These are phyloP conservation scores for Bombus confusus DNA, from an alignment of 1,140 invertebrate species.

Conservation along the genomic window DNA sequence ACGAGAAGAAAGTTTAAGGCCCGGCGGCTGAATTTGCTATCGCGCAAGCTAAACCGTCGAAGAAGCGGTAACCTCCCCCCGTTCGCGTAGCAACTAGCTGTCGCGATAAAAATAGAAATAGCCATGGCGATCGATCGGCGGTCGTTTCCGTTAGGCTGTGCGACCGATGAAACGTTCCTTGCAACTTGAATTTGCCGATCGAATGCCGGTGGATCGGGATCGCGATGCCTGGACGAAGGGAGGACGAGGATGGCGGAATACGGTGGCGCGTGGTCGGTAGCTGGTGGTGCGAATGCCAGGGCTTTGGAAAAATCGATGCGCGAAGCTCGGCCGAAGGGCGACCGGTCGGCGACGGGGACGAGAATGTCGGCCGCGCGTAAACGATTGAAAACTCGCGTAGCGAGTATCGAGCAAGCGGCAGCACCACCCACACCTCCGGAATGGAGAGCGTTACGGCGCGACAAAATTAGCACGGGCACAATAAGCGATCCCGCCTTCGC, in stretches of 20 bases:
- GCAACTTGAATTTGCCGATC: background rate
- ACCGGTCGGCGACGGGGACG: background rate
- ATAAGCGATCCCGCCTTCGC: slow-evolving; percentile 78
- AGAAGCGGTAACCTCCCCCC: slow-evolving; percentile 39
- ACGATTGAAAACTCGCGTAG: slow-evolving; percentile 6
- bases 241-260: too few relatives aligned
- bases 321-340: background rate
- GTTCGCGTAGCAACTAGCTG: slow-evolving; percentile 55
- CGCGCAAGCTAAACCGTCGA: background rate
- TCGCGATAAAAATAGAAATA: slow-evolving; percentile 63
- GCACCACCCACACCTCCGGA: slow-evolving; percentile 47
- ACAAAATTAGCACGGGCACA: slow-evolving; percentile 79
- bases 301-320: background rate
- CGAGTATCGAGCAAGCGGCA: background rate
- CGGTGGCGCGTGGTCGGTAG: too few relatives aligned
- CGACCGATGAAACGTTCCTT: background rate
- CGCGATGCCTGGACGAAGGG: background rate
- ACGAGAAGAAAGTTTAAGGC: background rate
- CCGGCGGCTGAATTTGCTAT: background rate
- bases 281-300: background rate
- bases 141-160: slow-evolving; percentile 48
- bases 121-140: slow-evolving; percentile 58
- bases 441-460: slow-evolving; percentile 63
- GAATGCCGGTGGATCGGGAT: background rate
- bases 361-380: background rate